Percentiles rank a stretch among this genome's conserved stretches.
phyloP scores from a whole-genome alignment of 2,888 invertebrate genomes.

The Eutolmus rufibarbis region DNA sequence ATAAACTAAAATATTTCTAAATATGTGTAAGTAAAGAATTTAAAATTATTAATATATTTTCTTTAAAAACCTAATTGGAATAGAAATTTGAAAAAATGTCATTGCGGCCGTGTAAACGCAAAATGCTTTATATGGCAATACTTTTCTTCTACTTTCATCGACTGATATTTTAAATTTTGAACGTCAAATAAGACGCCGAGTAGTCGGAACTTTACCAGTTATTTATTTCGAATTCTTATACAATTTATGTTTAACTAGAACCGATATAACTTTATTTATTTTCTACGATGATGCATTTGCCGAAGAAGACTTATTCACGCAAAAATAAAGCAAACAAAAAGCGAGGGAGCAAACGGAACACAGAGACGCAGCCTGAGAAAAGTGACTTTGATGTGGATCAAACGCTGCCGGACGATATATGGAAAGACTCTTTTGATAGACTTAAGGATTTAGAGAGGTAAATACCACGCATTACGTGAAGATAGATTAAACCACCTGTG shows the following conservation, averaged over 20 bases:
- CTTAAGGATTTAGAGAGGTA: neutral
- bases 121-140: neutral
- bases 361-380: neutral
- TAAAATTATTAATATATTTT: no score
- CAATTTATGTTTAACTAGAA: neutral
- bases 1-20: neutral
- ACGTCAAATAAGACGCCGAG: neutral
- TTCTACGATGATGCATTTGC: neutral
- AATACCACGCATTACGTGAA: neutral
- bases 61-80: neutral
- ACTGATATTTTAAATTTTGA: neutral
- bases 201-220: neutral
- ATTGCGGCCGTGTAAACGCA: neutral
- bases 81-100: neutral
- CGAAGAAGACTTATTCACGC: constrained; percentile 6
- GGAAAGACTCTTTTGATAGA: constrained; percentile 58
- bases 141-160: neutral
- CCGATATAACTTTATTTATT: neutral
- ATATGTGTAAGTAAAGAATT: neutral
- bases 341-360: neutral
- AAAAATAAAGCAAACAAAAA: neutral
- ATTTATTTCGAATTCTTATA: neutral
- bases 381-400: constrained; percentile 48
- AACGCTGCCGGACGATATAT: constrained; percentile 54
- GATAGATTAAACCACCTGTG: neutral